A percentile compares a stretch with the other conserved stretches of the same genome.
These are phyloP conservation scores for Psittacula derbiana DNA, from an alignment of 2,797 vertebrate species.

Conservation along the genomic window DNA sequence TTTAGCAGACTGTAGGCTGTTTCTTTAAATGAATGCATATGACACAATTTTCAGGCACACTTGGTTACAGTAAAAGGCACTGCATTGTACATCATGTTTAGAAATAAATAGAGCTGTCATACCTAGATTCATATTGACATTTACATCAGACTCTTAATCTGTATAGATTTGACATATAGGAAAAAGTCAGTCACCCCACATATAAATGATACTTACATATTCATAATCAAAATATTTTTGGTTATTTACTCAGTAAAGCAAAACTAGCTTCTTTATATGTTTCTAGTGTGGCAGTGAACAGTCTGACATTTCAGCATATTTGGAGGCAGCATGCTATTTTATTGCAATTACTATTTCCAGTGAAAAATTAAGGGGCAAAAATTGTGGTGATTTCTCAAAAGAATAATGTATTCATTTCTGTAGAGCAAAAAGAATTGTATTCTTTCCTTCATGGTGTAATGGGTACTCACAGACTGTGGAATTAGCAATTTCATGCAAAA, in stretches of 20 bases:
- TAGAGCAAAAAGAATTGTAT: background rate
- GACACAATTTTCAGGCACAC: conserved; percentile 38
- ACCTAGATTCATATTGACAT: conserved; percentile 58
- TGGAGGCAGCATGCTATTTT: background rate
- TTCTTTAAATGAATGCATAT: conserved; percentile 56
- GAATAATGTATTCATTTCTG: background rate
- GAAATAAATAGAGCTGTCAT: conserved; percentile 63
- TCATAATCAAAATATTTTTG: conserved; percentile 52
- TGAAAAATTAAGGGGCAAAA: background rate
- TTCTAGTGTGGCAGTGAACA: background rate
- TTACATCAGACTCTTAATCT: conserved; percentile 55
- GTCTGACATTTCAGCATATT: conserved; percentile 23
- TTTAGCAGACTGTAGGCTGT: conserved; percentile 43
- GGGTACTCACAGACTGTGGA: conserved; percentile 32
- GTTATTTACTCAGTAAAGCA: conserved; percentile 39
- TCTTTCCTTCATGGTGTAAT: conserved; percentile 27
- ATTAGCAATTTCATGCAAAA: conserved; percentile 54
- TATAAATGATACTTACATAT: conserved; percentile 54
- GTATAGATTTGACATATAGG: conserved; percentile 34
- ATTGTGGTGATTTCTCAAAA: background rate
- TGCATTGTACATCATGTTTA: conserved; percentile 12
- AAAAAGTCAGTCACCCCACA: conserved; percentile 19
- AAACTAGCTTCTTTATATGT: conserved; percentile 13
- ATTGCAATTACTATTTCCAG: conserved; percentile 7
- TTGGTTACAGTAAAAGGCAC: conserved; percentile 16